A percentile compares a stretch with the other conserved stretches of the same genome.
phyloP scores from a whole-genome alignment of 2,888 invertebrate species.

The Odontocerum albicorne region DNA sequence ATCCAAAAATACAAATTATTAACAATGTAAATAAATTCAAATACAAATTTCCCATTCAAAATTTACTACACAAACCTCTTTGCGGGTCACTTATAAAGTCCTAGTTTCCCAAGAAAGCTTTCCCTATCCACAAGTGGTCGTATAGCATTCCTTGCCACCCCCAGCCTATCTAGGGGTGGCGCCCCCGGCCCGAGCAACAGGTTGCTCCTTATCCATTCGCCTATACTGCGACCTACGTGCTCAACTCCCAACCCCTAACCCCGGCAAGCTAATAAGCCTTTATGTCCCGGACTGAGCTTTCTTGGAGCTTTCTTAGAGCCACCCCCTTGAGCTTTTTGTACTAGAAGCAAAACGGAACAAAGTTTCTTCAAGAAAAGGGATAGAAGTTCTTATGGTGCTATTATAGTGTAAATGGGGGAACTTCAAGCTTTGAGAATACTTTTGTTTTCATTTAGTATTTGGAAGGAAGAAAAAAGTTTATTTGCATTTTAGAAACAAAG shows the following conservation, averaged over 20 bases:
- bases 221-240: constrained; percentile 11
- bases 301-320: constrained; percentile 28
- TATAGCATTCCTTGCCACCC: constrained; percentile 11
- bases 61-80: background rate
- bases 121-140: constrained; percentile 34
- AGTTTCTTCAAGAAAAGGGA: no score
- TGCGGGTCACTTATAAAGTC: constrained; percentile 26
- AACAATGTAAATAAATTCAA: no score
- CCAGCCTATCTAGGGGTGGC: constrained; percentile 9
- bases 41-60: background rate
- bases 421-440: no score
- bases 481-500: no score
- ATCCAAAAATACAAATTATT: no score
- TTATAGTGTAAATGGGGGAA: no score
- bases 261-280: constrained; percentile 10
- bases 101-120: constrained; percentile 30
- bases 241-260: constrained; percentile 6
- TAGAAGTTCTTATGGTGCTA: no score
- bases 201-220: constrained; percentile 30
- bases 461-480: no score
- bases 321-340: no score
- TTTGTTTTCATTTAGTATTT: no score
- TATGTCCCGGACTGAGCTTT: constrained; percentile 15
- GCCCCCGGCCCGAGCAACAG: constrained; percentile 26
- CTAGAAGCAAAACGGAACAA: no score